These are phyloP conservation scores for Myopa tessellatipennis DNA, from an alignment of 2,888 invertebrate genomes.

Conservation along the genomic window DNA sequence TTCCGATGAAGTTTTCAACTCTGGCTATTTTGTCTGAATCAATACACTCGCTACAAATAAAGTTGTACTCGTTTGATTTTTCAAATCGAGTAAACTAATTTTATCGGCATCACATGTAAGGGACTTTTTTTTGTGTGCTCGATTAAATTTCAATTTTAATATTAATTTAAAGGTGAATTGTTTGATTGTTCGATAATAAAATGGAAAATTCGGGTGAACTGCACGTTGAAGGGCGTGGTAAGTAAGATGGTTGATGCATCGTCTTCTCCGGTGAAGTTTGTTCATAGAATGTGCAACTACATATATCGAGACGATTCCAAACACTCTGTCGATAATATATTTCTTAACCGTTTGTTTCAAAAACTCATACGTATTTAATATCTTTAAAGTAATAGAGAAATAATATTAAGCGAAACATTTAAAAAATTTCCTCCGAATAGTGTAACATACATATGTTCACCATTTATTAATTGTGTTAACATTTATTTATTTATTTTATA, in stretches of 20 bases:
- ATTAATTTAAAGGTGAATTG: not conserved
- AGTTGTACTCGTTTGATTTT: too few species aligned
- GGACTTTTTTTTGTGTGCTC: too few species aligned
- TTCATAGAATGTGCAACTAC: not conserved
- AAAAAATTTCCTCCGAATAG: not conserved
- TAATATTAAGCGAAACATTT: not conserved
- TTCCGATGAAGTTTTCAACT: too few species aligned
- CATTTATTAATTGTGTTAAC: not conserved
- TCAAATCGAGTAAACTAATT: too few species aligned
- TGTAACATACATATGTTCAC: not conserved
- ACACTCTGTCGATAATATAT: not conserved
- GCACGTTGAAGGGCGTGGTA: slow-evolving; percentile 37
- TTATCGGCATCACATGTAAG: too few species aligned
- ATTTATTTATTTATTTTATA: slow-evolving; percentile 18
- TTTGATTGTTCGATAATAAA: not conserved
- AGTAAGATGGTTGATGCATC: not conserved
- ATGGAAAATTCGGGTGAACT: slow-evolving; percentile 20
- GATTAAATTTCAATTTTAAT: too few species aligned
- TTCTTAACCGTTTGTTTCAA: not conserved
- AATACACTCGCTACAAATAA: too few species aligned
- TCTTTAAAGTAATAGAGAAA: not conserved
- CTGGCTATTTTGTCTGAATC: too few species aligned
- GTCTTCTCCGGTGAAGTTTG: not conserved
- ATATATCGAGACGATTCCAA: not conserved
- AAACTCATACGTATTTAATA: not conserved